phyloP scores from a whole-genome alignment of 2,888 invertebrate species.

The Dioctria rufipes region DNA sequence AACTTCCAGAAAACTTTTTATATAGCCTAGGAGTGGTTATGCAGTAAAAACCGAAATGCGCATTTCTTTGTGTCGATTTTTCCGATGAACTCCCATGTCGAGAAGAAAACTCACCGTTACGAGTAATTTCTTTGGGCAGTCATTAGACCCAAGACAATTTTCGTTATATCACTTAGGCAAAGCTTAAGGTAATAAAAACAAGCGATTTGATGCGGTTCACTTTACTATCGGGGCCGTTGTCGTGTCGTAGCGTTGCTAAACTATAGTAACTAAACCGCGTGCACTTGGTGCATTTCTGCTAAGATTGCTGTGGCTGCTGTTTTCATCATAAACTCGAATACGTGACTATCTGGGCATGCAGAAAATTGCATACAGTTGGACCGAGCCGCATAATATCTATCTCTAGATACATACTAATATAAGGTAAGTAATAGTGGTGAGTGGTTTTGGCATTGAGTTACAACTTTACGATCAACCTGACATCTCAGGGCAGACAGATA shows the following conservation, averaged over 20 bases:
- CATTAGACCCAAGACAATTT: slow-evolving; percentile 23
- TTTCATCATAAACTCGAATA: not conserved
- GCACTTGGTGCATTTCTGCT: not conserved
- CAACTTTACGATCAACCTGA: slow-evolving; percentile 29
- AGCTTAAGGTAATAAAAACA: slow-evolving; percentile 37
- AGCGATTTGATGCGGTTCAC: slow-evolving; percentile 32
- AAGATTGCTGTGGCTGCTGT: not conserved
- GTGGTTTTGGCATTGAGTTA: slow-evolving; percentile 17
- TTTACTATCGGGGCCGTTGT: not conserved
- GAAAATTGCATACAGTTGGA: slow-evolving; percentile 16
- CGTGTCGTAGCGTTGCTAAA: too few relatives aligned
- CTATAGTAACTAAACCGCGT: not conserved
- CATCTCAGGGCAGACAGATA: slow-evolving; percentile 43
- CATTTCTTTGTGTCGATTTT: not conserved
- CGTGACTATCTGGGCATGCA: slow-evolving; percentile 19
- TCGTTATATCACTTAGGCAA: not conserved
- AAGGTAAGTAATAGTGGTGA: slow-evolving; percentile 32
- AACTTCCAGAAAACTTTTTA: slow-evolving; percentile 17
- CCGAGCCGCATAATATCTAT: too few relatives aligned
- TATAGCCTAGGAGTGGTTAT: slow-evolving; percentile 30
- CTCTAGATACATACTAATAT: too few relatives aligned
- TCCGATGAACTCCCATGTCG: not conserved
- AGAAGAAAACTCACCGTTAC: not conserved
- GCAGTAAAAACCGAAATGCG: slow-evolving; percentile 6
- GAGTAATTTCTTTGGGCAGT: slow-evolving; percentile 20